phyloP scores from a whole-genome alignment of 2,797 vertebrate genomes.

The Pangasius djambal region DNA sequence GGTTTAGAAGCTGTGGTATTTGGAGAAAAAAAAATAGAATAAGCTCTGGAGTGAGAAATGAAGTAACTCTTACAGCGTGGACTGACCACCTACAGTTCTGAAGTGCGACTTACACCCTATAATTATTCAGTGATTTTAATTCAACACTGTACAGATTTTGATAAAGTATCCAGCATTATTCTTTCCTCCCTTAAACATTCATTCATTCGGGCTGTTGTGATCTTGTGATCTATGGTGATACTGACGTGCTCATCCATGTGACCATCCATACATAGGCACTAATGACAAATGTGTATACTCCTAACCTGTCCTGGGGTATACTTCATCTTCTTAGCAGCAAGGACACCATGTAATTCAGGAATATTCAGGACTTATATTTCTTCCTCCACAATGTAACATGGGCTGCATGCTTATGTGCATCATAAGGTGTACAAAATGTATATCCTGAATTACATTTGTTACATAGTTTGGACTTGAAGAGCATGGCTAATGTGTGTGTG shows the following conservation, averaged over 20 bases:
- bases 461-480: conserved; percentile 1
- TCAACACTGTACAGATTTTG: background rate
- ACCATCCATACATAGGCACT: background rate
- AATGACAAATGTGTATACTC: background rate
- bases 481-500: conserved; percentile 21
- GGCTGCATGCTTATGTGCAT: background rate
- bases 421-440: background rate
- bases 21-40: background rate
- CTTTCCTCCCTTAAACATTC: background rate
- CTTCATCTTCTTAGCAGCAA: conserved; percentile 9
- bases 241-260: background rate
- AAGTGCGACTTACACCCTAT: background rate
- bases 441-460: background rate
- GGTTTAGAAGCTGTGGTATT: background rate
- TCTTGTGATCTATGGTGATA: background rate
- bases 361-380: background rate
- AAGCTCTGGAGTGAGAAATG: background rate
- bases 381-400: background rate
- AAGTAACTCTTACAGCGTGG: background rate
- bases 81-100: background rate
- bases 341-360: background rate
- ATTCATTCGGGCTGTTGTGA: background rate
- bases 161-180: background rate
- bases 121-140: background rate
- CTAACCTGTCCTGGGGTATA: background rate